These are phyloP conservation scores for Diplosoma virens DNA, from an alignment of 23 tunicate genomes.

Conservation along the genomic window DNA sequence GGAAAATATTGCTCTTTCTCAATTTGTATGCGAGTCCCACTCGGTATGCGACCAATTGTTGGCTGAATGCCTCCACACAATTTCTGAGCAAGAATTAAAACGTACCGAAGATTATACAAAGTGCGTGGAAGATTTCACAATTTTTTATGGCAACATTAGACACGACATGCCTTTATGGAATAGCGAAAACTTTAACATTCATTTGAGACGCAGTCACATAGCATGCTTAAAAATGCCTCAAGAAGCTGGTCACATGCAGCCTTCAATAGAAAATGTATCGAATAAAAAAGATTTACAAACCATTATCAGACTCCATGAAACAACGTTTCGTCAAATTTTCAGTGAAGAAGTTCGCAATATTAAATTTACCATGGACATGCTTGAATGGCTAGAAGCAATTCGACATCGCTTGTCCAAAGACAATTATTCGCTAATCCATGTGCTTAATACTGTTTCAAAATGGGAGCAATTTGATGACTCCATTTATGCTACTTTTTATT, in stretches of 20 bases:
- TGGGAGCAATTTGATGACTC: conserved; percentile 50
- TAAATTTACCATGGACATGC: conserved; percentile 24
- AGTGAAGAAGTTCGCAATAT: not conserved
- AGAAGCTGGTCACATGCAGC: not conserved
- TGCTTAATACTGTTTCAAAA: conserved; percentile 6
- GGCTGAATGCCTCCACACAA: conserved; percentile 38
- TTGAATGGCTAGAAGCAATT: conserved; percentile 69
- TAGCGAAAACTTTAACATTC: not conserved
- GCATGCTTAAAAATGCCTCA: conserved; percentile 28
- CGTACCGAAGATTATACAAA: not conserved
- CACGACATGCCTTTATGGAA: not conserved
- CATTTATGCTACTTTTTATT: conserved; percentile 58
- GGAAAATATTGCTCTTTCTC: not conserved
- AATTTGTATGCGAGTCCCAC: conserved; percentile 50
- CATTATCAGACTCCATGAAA: conserved; percentile 19
- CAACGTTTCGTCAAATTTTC: not conserved
- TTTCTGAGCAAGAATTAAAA: conserved; percentile 15
- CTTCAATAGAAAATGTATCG: conserved; percentile 18
- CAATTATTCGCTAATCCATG: conserved; percentile 12
- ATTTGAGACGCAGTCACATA: conserved; percentile 18
- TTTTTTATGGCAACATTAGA: conserved; percentile 21
- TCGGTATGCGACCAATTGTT: conserved; percentile 54
- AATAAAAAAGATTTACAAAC: conserved; percentile 6
- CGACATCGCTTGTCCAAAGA: conserved; percentile 36
- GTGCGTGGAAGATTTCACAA: conserved; percentile 33